These are phyloP conservation scores for Melanotus villosus DNA, from an alignment of 2,888 invertebrate genomes.

Conservation along the genomic window DNA sequence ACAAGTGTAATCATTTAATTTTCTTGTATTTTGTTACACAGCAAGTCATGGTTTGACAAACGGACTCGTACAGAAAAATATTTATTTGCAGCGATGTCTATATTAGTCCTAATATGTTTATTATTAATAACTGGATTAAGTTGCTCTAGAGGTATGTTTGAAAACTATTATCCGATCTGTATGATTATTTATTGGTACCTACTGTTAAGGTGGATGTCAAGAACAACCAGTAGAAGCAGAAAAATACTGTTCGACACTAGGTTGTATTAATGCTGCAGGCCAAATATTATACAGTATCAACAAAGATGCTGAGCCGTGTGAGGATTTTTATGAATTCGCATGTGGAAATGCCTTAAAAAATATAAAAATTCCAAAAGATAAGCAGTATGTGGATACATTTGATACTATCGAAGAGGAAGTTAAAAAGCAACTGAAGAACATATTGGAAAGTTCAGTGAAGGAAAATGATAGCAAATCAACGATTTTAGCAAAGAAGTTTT, in stretches of 20 bases:
- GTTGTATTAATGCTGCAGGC: conserved; percentile 52
- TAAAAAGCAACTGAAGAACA: conserved; percentile 49
- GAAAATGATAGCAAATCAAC: conserved; percentile 48
- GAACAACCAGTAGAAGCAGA: too few relatives aligned
- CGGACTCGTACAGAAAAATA: too few relatives aligned
- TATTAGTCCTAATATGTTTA: too few relatives aligned
- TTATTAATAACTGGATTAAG: too few relatives aligned
- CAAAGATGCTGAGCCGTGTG: conserved; percentile 50
- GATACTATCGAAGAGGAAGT: conserved; percentile 42
- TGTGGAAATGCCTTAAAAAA: conserved; percentile 52
- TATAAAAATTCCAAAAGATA: conserved; percentile 34
- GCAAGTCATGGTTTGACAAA: too few relatives aligned
- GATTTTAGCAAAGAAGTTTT: conserved; percentile 51
- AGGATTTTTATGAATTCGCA: conserved; percentile 55
- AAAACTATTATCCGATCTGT: too few relatives aligned
- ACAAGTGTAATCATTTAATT: too few relatives aligned
- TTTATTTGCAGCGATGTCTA: too few relatives aligned
- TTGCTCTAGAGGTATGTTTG: too few relatives aligned
- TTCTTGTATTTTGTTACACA: too few relatives aligned
- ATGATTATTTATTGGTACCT: too few relatives aligned
- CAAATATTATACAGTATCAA: conserved; percentile 52
- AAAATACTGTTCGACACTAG: conserved; percentile 45
- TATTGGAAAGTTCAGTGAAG: conserved; percentile 51
- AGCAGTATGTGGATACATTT: conserved; percentile 39
- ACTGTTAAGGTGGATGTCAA: too few relatives aligned